Evolutionary conservation across 2,888 invertebrate species (phyloP).

Genomic region (Abrostola tripartita): DNA sequence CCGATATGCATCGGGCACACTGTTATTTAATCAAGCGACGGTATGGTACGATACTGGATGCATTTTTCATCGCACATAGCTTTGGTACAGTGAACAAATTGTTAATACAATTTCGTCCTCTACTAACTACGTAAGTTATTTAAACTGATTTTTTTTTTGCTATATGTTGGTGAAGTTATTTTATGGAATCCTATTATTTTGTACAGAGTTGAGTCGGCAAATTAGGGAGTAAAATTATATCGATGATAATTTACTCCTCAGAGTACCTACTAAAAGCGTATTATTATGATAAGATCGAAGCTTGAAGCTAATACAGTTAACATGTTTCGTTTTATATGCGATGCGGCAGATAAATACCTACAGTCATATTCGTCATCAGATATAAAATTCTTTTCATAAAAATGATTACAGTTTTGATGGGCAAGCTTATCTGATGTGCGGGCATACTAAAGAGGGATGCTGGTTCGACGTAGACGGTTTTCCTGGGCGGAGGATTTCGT

Average conservation of each 20-base stretch:
- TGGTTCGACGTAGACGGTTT: constrained; percentile 15
- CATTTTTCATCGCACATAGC: constrained; percentile 41
- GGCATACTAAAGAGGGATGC: constrained; percentile 23
- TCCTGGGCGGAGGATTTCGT: constrained; percentile 4
- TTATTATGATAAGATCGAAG: constrained; percentile 26
- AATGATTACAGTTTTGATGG: constrained; percentile 27
- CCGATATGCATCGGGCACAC: constrained; percentile 41
- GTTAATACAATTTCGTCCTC: constrained; percentile 33
- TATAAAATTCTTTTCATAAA: constrained; percentile 27
- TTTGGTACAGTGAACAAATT: constrained; percentile 35
- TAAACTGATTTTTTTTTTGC: not conserved
- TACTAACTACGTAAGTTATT: not conserved
- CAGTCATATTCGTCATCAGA: constrained; percentile 3
- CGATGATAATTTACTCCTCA: not conserved
- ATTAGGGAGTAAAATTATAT: no score
- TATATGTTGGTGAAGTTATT: not conserved
- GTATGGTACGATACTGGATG: constrained; percentile 46
- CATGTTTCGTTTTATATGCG: constrained; percentile 8
- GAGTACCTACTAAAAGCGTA: not conserved
- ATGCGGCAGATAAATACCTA: constrained; percentile 2
- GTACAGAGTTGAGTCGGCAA: not conserved
- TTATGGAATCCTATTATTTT: not conserved
- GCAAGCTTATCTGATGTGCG: constrained; percentile 16
- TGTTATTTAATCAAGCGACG: constrained; percentile 65
- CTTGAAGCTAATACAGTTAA: not conserved